Percentiles rank a stretch among this genome's conserved stretches.
These are phyloP conservation scores for Sylvilagus bachmani DNA, from an alignment of 2,113 vertebrate species.

Conservation along the genomic window DNA sequence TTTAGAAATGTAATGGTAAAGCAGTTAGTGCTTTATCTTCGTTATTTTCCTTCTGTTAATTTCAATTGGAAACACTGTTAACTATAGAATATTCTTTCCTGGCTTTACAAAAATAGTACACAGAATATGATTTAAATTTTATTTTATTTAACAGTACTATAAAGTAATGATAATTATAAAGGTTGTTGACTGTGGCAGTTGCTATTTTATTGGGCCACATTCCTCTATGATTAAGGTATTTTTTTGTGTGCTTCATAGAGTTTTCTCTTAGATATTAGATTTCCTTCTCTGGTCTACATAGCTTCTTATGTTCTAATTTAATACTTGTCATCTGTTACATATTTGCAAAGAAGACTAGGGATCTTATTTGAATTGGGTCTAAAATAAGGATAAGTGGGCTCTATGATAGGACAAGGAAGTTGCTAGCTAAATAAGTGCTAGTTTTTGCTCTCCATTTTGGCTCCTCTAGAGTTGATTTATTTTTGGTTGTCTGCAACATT, in stretches of 20 bases:
- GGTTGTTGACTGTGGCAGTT: too few species aligned
- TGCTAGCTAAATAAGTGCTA: too few species aligned
- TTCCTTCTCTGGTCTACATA: background rate
- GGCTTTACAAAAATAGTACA: background rate
- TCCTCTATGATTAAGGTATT: background rate
- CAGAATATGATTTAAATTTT: conserved; percentile 9
- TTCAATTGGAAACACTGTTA: background rate
- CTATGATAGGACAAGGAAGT: background rate
- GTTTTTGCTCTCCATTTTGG: background rate
- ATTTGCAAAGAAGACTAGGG: background rate
- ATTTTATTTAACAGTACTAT: background rate
- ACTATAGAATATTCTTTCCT: background rate
- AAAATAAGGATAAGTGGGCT: background rate
- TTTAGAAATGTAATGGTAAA: conserved; percentile 33
- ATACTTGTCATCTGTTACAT: background rate
- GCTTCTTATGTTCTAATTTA: background rate
- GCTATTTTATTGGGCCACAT: background rate
- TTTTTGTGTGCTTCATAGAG: background rate
- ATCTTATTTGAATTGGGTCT: background rate
- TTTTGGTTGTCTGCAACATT: background rate
- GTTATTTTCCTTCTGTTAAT: background rate
- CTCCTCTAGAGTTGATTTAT: background rate
- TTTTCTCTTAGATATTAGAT: background rate
- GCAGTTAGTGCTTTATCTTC: too few species aligned
- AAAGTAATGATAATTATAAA: background rate